Base-by-base conservation (phyloP, 1,140 invertebrate species). In the Ceratina japonica region DNA sequence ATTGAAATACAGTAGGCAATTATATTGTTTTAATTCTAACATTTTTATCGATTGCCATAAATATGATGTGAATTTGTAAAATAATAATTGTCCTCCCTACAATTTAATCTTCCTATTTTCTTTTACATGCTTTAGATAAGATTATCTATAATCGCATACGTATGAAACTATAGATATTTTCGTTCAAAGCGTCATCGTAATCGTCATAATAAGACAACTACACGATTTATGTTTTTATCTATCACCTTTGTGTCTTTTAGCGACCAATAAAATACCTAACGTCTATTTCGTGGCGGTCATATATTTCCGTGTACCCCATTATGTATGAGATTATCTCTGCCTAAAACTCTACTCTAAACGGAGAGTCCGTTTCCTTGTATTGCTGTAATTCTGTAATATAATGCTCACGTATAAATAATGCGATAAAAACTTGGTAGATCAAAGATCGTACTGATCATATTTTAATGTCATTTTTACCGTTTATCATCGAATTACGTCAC, bases 401-500 rank as follows among this genome's bases (percentile, higher is more conserved):
- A n/a, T n/a, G n/a, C 13, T 56, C 22, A 15, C 15, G 4, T 44
- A 44, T 44, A 44, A 56, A 22, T 51, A 74, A 74, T 56, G 24
- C 4, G 66, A 65, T 27, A 20, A 75, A 24, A 62, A 70, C 37
- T 44, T 44, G 37, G 37, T 10, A 44, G 37, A 44, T 44, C 37
- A 44, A 44, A 44, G 49, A 61, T 74, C 16, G 20, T 65, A 4
- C 13, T 22, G 16, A 31, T 51, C 49, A 44, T 54, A 44, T 44
- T 37, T 78, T 27, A 15, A 8, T 27, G 20, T 54, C 8, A 56
- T 58, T 51, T 0, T n/a, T n/a, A 16, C 12, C 13, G 22, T 72
- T 58, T 7, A 51, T 37, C 27, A 27, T 18, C 18, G 59, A 54
- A 71, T 80, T 49, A 81, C 37, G 49, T 66, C 59, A 78, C 20